Base-by-base conservation (phyloP, 2,797 vertebrate species). In the Acrossocheilus fasciatus region DNA sequence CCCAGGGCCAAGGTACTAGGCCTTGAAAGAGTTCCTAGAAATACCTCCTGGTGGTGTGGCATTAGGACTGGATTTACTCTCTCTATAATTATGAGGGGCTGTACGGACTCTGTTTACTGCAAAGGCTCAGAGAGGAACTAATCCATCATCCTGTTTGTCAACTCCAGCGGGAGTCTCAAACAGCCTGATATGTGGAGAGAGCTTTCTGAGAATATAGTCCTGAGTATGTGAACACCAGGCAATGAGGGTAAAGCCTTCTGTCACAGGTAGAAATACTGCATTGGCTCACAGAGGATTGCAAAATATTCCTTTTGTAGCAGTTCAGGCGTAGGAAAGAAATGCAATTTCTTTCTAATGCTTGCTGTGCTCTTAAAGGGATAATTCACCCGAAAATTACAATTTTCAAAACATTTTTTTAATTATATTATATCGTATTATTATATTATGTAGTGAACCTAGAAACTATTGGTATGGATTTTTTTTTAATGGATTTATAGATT, bases 111-210 rank as follows among this genome's bases (percentile, higher is more conserved):
- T 88, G 87, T 82, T 77, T 87, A 87, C 89, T 88, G 90, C 85
- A 83, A 87, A 84, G 78, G 69, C 84, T 83, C 73, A 45, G 43
- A 41, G 83, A 87, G 57, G 52, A 89, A 68, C 81, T 72, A 68
- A 88, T 90, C 85, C 85, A 85, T 92, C 91, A 50, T 86, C 84
- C 74, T 88, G 76, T 88, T 89, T 79, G 81, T 79, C 70, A 74
- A 39, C 66, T 81, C 89, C 89, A 73, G 75, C 41, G 88, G 79
- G 79, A 81, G 59, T 83, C 80, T 73, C 50, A 88, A 89, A 86
- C 82, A 70, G 81, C 17, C 30, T 59, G 81, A 83, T 78, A 81
- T 84, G 50, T 70, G 43, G 59, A 11, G n/a, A 72, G 78, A 88
- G 85, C 26, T 52, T 81, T 86, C 57, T 45, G 62, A 76, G 68